A percentile compares a stretch with the other conserved stretches of the same genome.
phyloP scores from a whole-genome alignment of 2,113 vertebrate genomes.

The Pygoscelis antarcticus region DNA sequence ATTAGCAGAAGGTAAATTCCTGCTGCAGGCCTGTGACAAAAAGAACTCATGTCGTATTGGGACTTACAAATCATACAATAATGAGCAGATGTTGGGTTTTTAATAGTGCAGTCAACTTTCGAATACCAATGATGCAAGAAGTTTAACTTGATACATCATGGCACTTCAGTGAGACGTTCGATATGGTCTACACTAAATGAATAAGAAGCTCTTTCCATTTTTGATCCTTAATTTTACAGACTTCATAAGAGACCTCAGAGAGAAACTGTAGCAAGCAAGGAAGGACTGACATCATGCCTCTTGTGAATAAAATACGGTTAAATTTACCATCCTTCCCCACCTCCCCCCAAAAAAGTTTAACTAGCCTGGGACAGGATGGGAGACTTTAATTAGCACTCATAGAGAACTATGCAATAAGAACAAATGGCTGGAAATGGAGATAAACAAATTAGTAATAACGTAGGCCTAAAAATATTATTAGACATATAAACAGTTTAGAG shows the following conservation, averaged over 20 bases:
- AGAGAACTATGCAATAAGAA: background rate
- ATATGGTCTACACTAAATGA: background rate
- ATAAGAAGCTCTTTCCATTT: background rate
- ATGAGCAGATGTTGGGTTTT: background rate
- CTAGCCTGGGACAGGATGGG: background rate
- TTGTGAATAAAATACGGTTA: background rate
- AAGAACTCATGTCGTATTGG: background rate
- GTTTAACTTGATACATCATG: background rate
- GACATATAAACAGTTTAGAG: background rate
- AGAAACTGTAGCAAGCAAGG: background rate
- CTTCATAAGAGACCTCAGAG: background rate
- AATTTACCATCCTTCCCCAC: background rate
- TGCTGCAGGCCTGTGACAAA: background rate
- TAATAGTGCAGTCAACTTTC: background rate
- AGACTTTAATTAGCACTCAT: background rate
- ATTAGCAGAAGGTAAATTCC: background rate
- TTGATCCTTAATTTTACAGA: background rate
- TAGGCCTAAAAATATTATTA: background rate
- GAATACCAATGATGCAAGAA: background rate
- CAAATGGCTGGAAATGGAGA: background rate
- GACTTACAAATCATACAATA: background rate
- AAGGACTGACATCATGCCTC: background rate
- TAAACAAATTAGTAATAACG: background rate
- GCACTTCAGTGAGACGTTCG: background rate
- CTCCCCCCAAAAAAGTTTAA: accelerated